Conservation (phyloP, 2,113 vertebrate genomes). For the Pseudopipra pipra region DNA sequence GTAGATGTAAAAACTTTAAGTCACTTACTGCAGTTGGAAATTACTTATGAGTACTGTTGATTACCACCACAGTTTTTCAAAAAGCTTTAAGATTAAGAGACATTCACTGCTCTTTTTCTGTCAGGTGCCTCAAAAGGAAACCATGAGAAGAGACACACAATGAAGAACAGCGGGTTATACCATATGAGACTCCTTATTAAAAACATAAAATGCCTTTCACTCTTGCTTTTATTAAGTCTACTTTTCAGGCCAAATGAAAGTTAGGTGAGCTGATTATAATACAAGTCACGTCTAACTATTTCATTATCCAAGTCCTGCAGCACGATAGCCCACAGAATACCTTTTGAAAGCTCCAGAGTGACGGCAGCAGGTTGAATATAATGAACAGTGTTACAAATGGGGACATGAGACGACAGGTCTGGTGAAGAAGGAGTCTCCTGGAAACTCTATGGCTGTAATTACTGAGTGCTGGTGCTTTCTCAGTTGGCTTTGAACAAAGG, state of each 20-base stretch:
- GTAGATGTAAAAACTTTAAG: constrained; percentile 44
- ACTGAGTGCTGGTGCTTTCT: constrained; percentile 69
- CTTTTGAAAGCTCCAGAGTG: constrained; percentile 80
- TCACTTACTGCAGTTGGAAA: constrained; percentile 50
- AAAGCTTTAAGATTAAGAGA: constrained; percentile 73
- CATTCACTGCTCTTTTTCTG: constrained; percentile 59
- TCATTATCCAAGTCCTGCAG: constrained; percentile 81
- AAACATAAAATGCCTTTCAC: constrained; percentile 76
- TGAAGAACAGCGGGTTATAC: constrained; percentile 75
- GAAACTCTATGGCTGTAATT: constrained; percentile 76
- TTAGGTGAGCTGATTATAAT: constrained; percentile 79
- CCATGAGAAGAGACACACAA: constrained; percentile 61
- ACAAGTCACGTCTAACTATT: constrained; percentile 80
- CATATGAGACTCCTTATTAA: constrained; percentile 77
- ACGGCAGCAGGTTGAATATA: constrained; percentile 79
- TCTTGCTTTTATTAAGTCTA: constrained; percentile 78
- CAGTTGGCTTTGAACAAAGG: constrained; percentile 70
- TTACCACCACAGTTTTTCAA: constrained; percentile 62
- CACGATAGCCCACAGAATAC: constrained; percentile 80
- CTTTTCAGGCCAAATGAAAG: constrained; percentile 76
- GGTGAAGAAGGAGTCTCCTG: constrained; percentile 69
- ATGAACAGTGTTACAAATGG: constrained; percentile 79
- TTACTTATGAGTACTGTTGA: constrained; percentile 67
- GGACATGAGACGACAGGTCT: constrained; percentile 69
- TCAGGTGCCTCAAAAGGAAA: constrained; percentile 68